These are phyloP conservation scores for Pseudoips prasinana DNA, from an alignment of 2,888 invertebrate genomes.

Conservation along the genomic window DNA sequence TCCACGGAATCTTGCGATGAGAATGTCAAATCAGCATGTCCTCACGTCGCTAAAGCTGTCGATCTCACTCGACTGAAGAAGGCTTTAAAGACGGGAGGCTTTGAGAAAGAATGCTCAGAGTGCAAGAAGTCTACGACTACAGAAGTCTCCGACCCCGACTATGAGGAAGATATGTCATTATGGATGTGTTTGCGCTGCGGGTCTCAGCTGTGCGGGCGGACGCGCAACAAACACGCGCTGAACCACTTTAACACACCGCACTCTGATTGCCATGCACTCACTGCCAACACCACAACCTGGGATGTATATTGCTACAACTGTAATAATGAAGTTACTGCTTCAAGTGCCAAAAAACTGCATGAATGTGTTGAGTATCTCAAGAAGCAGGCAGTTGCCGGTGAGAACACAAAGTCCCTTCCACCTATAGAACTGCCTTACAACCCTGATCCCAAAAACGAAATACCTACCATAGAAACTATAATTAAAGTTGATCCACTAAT, in stretches of 20 bases:
- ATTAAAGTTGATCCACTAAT: slow-evolving; percentile 39
- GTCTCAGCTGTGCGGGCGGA: slow-evolving; percentile 87
- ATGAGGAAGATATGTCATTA: slow-evolving; percentile 77
- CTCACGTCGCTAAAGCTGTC: slow-evolving; percentile 86
- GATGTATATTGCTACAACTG: slow-evolving; percentile 91
- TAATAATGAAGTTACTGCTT: slow-evolving; percentile 84
- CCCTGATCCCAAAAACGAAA: slow-evolving; percentile 48
- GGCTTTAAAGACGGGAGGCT: slow-evolving; percentile 74
- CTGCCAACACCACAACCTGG: slow-evolving; percentile 87
- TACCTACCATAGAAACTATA: slow-evolving; percentile 45
- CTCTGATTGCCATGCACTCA: slow-evolving; percentile 89
- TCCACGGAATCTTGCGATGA: slow-evolving; percentile 89
- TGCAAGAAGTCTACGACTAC: slow-evolving; percentile 77
- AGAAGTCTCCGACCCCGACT: slow-evolving; percentile 68
- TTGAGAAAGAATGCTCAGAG: slow-evolving; percentile 80
- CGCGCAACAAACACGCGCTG: slow-evolving; percentile 86
- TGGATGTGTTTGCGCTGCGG: slow-evolving; percentile 94
- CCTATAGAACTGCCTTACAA: slow-evolving; percentile 60
- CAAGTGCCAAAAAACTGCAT: slow-evolving; percentile 84
- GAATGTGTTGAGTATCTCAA: slow-evolving; percentile 89
- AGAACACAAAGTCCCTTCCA: slow-evolving; percentile 54
- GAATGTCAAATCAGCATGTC: slow-evolving; percentile 83
- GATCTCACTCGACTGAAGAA: slow-evolving; percentile 84
- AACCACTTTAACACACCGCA: slow-evolving; percentile 88
- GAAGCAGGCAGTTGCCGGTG: slow-evolving; percentile 68